Conservation (phyloP, 2,888 invertebrate genomes). For the Eilema sororculum region DNA sequence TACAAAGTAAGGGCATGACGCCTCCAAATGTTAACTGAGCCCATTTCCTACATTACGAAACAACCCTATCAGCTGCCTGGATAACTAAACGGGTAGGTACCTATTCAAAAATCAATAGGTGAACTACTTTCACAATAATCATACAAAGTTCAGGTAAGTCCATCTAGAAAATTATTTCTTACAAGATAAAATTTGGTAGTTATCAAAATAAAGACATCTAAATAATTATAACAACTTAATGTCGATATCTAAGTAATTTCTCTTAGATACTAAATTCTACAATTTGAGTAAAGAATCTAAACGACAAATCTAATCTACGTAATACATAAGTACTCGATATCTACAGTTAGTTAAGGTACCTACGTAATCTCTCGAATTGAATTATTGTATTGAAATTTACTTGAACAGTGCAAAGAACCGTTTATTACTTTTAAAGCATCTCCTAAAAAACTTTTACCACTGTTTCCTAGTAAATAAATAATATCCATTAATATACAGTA, state of each 20-base stretch:
- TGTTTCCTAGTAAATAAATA: slow-evolving; percentile 35
- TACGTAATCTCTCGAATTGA: slow-evolving; percentile 51
- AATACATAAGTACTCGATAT: slow-evolving; percentile 60
- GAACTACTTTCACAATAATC: slow-evolving; percentile 55
- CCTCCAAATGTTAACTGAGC: slow-evolving; percentile 33
- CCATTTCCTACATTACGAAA: slow-evolving; percentile 36
- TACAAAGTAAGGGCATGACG: slow-evolving; percentile 12
- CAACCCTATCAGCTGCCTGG: slow-evolving; percentile 45
- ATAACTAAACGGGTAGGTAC: slow-evolving; percentile 54
- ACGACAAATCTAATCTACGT: slow-evolving; percentile 73
- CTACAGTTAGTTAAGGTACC: slow-evolving; percentile 54
- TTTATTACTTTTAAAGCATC: slow-evolving; percentile 51
- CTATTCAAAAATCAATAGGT: slow-evolving; percentile 62
- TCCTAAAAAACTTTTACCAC: slow-evolving; percentile 46
- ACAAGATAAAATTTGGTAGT: slow-evolving; percentile 68
- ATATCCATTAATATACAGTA: slow-evolving; percentile 30
- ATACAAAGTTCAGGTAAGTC: slow-evolving; percentile 60
- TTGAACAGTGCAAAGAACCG: slow-evolving; percentile 50
- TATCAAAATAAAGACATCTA: slow-evolving; percentile 83
- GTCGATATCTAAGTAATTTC: slow-evolving; percentile 44
- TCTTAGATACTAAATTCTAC: slow-evolving; percentile 68
- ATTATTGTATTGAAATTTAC: slow-evolving; percentile 56
- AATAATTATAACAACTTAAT: slow-evolving; percentile 71
- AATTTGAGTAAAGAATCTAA: slow-evolving; percentile 75
- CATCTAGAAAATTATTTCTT: slow-evolving; percentile 62